These are phyloP conservation scores for Chymomyza procnemis DNA, from an alignment of 2,888 invertebrate species.

Conservation along the genomic window DNA sequence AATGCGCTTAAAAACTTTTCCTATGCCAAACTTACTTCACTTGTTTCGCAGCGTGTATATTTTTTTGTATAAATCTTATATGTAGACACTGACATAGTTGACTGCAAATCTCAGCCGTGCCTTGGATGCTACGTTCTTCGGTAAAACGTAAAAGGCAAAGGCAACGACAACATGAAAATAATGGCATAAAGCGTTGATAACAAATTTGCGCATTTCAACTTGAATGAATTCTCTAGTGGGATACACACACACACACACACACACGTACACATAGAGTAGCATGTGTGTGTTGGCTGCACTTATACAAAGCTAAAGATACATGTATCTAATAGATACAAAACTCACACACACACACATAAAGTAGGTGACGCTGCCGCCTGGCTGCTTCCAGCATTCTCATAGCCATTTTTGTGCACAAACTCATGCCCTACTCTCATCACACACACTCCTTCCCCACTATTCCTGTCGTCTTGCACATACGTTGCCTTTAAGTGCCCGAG, in stretches of 20 bases:
- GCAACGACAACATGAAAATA: constrained; percentile 64
- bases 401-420: neutral
- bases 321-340: constrained; percentile 14
- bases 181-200: constrained; percentile 75
- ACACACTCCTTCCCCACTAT: neutral
- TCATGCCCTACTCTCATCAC: too few species aligned
- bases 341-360: constrained; percentile 9
- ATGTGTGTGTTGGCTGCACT: constrained; percentile 18
- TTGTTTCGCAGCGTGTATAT: neutral
- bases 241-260: constrained; percentile 35
- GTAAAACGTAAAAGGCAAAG: constrained; percentile 29
- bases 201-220: constrained; percentile 75
- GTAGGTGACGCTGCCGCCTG: constrained; percentile 6
- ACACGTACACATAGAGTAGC: constrained; percentile 18
- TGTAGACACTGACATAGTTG: neutral
- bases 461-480: constrained; percentile 18
- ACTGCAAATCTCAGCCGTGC: constrained; percentile 23
- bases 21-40: neutral
- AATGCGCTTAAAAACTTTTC: too few species aligned
- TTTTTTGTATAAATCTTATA: neutral
- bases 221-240: constrained; percentile 73
- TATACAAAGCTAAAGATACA: constrained; percentile 21
- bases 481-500: constrained; percentile 59
- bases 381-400: neutral
- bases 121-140: neutral